Percentiles rank a stretch among this genome's conserved stretches.
phyloP scores from a whole-genome alignment of 2,797 vertebrate genomes.

The Staurois parvus region DNA sequence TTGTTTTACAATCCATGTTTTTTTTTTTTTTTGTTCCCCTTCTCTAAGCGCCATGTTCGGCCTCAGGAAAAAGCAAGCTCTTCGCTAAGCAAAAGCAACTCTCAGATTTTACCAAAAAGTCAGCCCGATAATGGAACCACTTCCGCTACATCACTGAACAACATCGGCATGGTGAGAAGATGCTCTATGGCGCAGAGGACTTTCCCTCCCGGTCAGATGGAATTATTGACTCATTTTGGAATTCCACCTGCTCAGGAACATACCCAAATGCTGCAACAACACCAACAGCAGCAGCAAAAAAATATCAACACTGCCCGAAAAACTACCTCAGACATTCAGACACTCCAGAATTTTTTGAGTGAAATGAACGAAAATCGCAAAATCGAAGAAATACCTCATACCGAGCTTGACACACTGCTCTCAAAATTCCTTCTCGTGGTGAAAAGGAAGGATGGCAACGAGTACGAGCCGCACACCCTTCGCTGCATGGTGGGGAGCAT shows the following conservation, averaged over 20 bases:
- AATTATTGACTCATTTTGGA: background rate
- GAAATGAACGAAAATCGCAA: slow-evolving; percentile 32
- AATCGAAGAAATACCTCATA: slow-evolving; percentile 43
- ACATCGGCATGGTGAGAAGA: background rate
- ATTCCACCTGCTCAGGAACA: background rate
- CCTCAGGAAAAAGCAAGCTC: slow-evolving; percentile 17
- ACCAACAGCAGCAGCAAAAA: slow-evolving; percentile 23
- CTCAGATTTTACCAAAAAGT: slow-evolving; percentile 4
- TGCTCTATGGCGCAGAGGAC: background rate
- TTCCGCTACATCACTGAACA: background rate
- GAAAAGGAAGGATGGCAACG: slow-evolving; percentile 38
- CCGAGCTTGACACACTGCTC: slow-evolving; percentile 24
- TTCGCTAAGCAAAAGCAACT: background rate
- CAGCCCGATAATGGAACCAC: background rate
- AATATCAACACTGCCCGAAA: slow-evolving; percentile 44
- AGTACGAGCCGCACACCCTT: slow-evolving; percentile 48
- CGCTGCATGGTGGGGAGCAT: slow-evolving; percentile 46
- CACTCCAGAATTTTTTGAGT: slow-evolving; percentile 32
- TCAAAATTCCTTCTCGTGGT: slow-evolving; percentile 40
- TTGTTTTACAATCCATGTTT: no score
- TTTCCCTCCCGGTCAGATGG: slow-evolving; percentile 2
- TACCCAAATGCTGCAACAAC: background rate
- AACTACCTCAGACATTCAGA: slow-evolving; percentile 48
- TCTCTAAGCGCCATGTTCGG: background rate
- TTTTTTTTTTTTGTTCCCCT: background rate